Conservation (phyloP, 2,113 vertebrate genomes). For the Cryptotis parvus region DNA sequence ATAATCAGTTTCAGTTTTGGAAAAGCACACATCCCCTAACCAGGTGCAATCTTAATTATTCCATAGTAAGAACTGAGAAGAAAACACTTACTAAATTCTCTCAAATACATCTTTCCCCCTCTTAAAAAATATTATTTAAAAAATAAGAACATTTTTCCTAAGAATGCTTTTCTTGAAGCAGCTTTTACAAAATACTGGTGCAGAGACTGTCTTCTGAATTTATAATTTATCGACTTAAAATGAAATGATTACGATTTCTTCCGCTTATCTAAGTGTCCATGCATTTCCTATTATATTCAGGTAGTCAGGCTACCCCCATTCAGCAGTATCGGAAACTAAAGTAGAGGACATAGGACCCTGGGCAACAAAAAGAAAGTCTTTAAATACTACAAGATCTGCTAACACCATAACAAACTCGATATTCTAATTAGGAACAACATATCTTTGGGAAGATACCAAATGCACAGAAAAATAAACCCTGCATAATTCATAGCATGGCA, state of each 20-base stretch:
- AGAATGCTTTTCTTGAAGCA: not conserved
- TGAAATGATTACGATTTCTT: not conserved
- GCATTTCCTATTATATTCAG: not conserved
- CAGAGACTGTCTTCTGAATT: not conserved
- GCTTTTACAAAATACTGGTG: constrained; percentile 4
- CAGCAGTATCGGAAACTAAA: not conserved
- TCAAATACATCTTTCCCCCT: not conserved
- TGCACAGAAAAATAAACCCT: constrained; percentile 6
- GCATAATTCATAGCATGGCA: constrained; percentile 55
- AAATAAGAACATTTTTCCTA: constrained; percentile 5
- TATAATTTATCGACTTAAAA: too few relatives aligned
- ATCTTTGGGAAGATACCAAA: constrained; percentile 48
- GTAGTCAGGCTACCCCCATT: not conserved
- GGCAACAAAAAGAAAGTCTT: not conserved
- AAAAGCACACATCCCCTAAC: not conserved
- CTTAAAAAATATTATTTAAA: not conserved
- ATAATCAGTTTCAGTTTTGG: not conserved
- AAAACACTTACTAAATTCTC: not conserved
- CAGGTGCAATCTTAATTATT: not conserved
- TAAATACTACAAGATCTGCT: constrained; percentile 9
- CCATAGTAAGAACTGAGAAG: not conserved
- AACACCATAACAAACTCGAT: constrained; percentile 18
- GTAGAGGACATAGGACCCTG: not conserved
- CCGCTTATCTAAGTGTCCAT: not conserved
- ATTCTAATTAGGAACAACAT: constrained; percentile 28